Evolutionary conservation across 2,113 vertebrate genomes (phyloP).

Genomic region (Gobius niger): DNA sequence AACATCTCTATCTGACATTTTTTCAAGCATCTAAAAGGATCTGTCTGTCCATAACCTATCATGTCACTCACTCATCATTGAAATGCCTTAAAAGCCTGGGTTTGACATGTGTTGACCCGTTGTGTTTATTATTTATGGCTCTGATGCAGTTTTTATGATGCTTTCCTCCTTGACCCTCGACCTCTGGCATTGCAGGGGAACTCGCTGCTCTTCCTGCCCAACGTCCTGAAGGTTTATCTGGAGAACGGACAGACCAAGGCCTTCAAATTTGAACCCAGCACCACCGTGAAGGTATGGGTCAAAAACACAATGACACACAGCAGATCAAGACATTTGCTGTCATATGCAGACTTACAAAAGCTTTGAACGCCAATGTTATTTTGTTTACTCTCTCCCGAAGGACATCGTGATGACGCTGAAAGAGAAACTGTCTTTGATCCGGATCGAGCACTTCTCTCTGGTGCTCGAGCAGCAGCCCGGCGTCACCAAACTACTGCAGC

Average conservation of each 20-base stretch:
- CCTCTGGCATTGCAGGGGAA: slow-evolving; percentile 81
- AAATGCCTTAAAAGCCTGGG: neutral
- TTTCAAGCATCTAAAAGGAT: neutral
- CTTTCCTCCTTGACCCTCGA: slow-evolving; percentile 17
- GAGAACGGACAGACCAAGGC: slow-evolving; percentile 99
- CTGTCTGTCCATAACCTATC: neutral
- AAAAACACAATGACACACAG: neutral
- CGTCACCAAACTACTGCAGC: slow-evolving; percentile 83
- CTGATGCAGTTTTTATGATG: slow-evolving; percentile 9
- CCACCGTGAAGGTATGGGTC: slow-evolving; percentile 90
- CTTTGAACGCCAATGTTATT: neutral
- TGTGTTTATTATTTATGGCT: slow-evolving; percentile 3
- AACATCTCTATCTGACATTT: neutral
- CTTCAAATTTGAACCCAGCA: slow-evolving; percentile 91
- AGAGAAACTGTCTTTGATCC: slow-evolving; percentile 90
- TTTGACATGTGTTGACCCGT: slow-evolving; percentile 4
- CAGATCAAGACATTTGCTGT: too few species aligned
- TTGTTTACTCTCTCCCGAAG: slow-evolving; percentile 61
- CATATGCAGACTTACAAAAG: too few species aligned
- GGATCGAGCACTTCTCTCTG: slow-evolving; percentile 87
- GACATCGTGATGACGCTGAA: slow-evolving; percentile 96
- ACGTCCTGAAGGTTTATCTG: slow-evolving; percentile 94
- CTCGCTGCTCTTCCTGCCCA: slow-evolving; percentile 94
- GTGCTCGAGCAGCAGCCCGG: slow-evolving; percentile 90
- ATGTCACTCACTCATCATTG: neutral